Percentiles rank a stretch among this genome's conserved stretches.
These are phyloP conservation scores for Pycnonotus jocosus DNA, from an alignment of 2,113 vertebrate genomes.

Conservation along the genomic window DNA sequence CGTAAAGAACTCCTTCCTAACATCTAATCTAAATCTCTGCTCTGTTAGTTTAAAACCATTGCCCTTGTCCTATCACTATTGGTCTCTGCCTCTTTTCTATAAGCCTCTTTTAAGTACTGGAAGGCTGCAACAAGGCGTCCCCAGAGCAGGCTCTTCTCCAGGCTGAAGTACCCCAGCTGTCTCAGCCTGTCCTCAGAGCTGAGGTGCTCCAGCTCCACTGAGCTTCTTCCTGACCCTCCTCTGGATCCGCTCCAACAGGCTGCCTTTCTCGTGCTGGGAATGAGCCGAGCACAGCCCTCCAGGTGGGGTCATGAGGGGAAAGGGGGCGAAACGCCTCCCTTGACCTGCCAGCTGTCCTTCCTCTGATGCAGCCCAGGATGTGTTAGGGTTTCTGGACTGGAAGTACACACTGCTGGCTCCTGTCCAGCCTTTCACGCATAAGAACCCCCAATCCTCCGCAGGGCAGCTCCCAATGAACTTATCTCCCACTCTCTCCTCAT, in stretches of 20 bases:
- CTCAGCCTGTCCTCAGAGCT: neutral
- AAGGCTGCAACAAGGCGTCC: neutral
- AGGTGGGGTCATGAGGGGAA: neutral
- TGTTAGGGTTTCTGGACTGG: neutral
- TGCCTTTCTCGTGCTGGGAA: neutral
- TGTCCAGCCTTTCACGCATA: neutral
- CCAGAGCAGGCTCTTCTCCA: neutral
- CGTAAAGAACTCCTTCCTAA: neutral
- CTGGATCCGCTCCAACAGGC: neutral
- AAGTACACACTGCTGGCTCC: neutral
- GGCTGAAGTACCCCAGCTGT: neutral
- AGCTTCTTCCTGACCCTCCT: neutral
- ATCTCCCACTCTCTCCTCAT: neutral
- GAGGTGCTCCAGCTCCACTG: neutral
- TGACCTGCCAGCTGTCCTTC: neutral
- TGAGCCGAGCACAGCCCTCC: neutral
- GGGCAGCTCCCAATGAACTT: neutral
- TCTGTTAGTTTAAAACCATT: neutral
- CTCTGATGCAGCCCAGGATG: neutral
- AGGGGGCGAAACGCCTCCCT: fast-evolving
- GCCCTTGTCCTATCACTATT: too few species aligned
- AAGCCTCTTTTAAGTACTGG: neutral
- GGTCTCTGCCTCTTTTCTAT: neutral
- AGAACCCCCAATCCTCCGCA: neutral
- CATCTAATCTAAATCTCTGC: neutral